Evolutionary conservation across 2,797 vertebrate genomes (phyloP).

Genomic region (Clarias platycephalus): DNA sequence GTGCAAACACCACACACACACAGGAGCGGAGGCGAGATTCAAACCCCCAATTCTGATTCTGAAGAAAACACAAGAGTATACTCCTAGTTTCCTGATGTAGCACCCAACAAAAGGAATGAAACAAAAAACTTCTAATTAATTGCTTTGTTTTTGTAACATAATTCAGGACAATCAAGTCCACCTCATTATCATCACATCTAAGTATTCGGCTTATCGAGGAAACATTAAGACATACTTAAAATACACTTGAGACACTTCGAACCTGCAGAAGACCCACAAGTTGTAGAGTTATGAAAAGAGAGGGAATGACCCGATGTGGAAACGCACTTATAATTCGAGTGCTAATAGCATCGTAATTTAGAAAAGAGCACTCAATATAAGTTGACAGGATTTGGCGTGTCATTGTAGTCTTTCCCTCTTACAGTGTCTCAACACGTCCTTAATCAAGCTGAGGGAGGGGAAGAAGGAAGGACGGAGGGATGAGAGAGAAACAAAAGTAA

Average conservation of each 20-base stretch:
- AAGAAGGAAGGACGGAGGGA: background rate
- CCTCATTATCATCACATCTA: constrained; percentile 17
- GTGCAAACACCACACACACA: too few species aligned
- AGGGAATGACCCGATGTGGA: constrained; percentile 39
- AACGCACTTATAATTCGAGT: constrained; percentile 52
- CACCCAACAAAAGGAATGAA: background rate
- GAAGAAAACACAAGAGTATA: background rate
- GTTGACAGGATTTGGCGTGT: constrained; percentile 81
- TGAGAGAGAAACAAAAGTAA: constrained; percentile 12
- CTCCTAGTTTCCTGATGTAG: background rate
- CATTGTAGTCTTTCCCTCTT: constrained; percentile 78
- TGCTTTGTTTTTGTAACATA: constrained; percentile 6
- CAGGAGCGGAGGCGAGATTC: too few species aligned
- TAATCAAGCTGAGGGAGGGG: constrained; percentile 73
- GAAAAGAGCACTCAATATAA: constrained; percentile 61
- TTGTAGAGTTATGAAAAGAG: constrained; percentile 47
- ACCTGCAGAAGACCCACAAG: constrained; percentile 22
- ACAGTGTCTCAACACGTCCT: constrained; percentile 70
- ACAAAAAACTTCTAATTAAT: background rate
- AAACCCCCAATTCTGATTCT: background rate
- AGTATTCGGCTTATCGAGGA: constrained; percentile 17
- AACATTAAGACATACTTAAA: background rate
- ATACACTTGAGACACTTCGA: constrained; percentile 7
- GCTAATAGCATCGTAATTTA: constrained; percentile 57
- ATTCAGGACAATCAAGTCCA: background rate